A percentile compares a stretch with the other conserved stretches of the same genome.
phyloP scores from a whole-genome alignment of 2,888 invertebrate species.

The Chrysotoxum bicinctum region DNA sequence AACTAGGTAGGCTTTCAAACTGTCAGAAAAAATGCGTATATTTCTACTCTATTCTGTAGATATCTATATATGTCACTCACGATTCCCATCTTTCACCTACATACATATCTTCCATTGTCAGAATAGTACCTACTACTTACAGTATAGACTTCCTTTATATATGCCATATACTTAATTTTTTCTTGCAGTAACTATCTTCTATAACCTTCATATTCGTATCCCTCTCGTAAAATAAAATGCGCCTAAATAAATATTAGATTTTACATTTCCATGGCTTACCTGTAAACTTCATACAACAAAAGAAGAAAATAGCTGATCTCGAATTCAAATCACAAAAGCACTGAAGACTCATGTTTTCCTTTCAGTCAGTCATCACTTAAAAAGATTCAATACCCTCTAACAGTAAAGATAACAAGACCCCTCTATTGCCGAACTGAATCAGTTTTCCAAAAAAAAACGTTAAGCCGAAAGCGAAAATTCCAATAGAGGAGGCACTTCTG shows the following conservation, averaged over 20 bases:
- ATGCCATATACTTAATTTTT: too few relatives aligned
- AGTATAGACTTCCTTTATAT: too few relatives aligned
- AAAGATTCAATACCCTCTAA: conserved; percentile 18
- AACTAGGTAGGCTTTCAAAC: too few relatives aligned
- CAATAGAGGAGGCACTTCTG: conserved; percentile 55
- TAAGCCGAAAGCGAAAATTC: conserved; percentile 50
- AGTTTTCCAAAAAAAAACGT: not conserved
- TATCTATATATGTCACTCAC: too few relatives aligned
- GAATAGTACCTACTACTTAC: too few relatives aligned
- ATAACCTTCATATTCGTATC: too few relatives aligned
- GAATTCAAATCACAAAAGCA: conserved; percentile 7
- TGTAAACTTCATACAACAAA: not conserved
- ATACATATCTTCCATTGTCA: too few relatives aligned
- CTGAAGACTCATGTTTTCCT: conserved; percentile 11
- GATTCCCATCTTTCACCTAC: too few relatives aligned
- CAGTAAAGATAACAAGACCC: conserved; percentile 15
- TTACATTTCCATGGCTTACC: not conserved
- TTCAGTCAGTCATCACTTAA: not conserved
- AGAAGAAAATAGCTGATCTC: not conserved
- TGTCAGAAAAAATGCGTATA: too few relatives aligned
- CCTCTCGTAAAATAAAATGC: not conserved
- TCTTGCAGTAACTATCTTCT: too few relatives aligned
- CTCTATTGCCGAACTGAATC: conserved; percentile 6
- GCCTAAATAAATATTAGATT: not conserved
- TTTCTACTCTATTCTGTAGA: too few relatives aligned